Conservation (phyloP, 2,113 vertebrate species). For the Menidia beryllina region DNA sequence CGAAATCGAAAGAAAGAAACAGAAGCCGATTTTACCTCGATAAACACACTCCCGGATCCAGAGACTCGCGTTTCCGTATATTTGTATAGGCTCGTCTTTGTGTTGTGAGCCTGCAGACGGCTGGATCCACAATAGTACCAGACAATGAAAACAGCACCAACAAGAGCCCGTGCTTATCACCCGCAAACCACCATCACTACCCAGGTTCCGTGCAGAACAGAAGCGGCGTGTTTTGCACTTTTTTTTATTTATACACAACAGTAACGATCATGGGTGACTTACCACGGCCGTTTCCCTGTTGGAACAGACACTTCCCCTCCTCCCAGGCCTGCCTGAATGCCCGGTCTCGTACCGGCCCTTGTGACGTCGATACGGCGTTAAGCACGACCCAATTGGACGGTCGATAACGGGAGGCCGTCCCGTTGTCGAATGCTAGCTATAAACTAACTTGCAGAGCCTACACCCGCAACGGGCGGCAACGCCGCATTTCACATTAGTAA, state of each 20-base stretch:
- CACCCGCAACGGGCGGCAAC: no score
- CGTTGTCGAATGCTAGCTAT: not conserved
- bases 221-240: not conserved
- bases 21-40: not conserved
- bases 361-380: conserved; percentile 46
- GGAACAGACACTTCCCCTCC: not conserved
- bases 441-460: not conserved
- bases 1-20: not conserved
- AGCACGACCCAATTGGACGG: conserved; percentile 40
- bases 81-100: conserved; percentile 59
- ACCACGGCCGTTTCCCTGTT: conserved; percentile 45
- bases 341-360: conserved; percentile 7
- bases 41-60: not conserved
- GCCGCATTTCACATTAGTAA: no score
- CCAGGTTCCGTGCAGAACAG: no score
- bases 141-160: conserved; percentile 13
- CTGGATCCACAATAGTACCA: not conserved
- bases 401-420: conserved; percentile 15
- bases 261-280: conserved; percentile 18
- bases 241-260: not conserved
- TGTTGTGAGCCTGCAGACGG: conserved; percentile 33
- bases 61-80: not conserved
- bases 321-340: not conserved
- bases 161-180: accelerated
- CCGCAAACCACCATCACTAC: no score